Percentiles rank a stretch among this genome's conserved stretches.
These are phyloP conservation scores for Amphiprion percula DNA, from an alignment of 2,113 vertebrate species.

Conservation along the genomic window DNA sequence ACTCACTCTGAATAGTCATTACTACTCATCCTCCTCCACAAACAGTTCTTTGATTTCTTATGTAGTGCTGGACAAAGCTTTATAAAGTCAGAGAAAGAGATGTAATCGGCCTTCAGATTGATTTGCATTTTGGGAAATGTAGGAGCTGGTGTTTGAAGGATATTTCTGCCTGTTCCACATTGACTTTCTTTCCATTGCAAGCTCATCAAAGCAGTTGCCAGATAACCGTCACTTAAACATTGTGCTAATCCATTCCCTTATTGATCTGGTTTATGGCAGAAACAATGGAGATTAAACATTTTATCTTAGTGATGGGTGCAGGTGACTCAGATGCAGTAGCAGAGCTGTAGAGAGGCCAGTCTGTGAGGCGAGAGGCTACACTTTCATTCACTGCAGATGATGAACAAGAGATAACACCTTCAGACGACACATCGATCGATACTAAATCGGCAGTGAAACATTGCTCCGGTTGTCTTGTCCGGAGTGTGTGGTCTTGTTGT, in stretches of 20 bases:
- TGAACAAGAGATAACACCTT: not conserved
- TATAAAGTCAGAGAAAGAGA: not conserved
- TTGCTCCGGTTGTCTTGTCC: constrained; percentile 13
- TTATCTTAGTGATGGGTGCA: not conserved
- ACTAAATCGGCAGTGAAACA: not conserved
- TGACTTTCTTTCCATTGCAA: too few species aligned
- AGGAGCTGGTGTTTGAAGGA: too few species aligned
- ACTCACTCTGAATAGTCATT: not conserved
- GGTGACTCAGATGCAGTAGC: not conserved
- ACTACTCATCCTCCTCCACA: not conserved
- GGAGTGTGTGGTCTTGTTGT: constrained; percentile 22
- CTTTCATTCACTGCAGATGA: not conserved
- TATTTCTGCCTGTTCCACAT: too few species aligned
- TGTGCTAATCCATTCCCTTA: not conserved
- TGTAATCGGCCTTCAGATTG: not conserved
- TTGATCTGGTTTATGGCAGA: not conserved
- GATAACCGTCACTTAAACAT: too few species aligned
- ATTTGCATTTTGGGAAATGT: not conserved
- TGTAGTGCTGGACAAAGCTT: not conserved
- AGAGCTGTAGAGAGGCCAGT: not conserved
- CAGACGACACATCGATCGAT: constrained; percentile 12
- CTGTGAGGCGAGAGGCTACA: not conserved
- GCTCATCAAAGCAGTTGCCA: too few species aligned
- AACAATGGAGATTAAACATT: not conserved
- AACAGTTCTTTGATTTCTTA: not conserved